Evolutionary conservation across 2,797 vertebrate species (phyloP).

Genomic region (Pitangus sulphuratus): DNA sequence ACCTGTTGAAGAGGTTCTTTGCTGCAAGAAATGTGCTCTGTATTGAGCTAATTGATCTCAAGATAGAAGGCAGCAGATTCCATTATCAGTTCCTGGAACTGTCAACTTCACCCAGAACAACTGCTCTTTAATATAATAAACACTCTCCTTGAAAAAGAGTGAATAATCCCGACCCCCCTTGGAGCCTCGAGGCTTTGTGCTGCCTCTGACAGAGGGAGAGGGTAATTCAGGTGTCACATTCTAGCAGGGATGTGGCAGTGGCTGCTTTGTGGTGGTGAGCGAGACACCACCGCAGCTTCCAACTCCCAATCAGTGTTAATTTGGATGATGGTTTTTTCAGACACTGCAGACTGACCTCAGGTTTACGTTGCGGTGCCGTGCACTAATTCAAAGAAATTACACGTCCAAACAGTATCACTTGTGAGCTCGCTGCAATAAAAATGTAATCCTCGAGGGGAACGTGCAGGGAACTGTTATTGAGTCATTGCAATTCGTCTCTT

Average conservation of each 20-base stretch:
- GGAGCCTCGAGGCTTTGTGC: not conserved
- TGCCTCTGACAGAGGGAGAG: not conserved
- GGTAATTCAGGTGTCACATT: not conserved
- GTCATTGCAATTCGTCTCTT: slow-evolving; percentile 36
- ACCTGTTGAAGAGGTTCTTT: not conserved
- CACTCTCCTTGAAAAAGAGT: not conserved
- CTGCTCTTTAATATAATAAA: not conserved
- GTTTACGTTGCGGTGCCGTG: not conserved
- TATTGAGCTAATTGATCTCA: not conserved
- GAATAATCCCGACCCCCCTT: not conserved
- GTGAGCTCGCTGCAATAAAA: not conserved
- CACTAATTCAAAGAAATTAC: not conserved
- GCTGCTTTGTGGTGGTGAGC: not conserved
- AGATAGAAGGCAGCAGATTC: not conserved
- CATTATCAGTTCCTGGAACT: not conserved
- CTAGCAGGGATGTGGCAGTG: not conserved
- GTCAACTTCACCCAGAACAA: not conserved
- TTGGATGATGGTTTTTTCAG: slow-evolving; percentile 7
- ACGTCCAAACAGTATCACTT: not conserved
- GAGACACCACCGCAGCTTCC: not conserved
- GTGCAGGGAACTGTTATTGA: slow-evolving; percentile 14
- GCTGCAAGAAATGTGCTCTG: not conserved
- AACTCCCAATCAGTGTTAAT: slow-evolving; percentile 13
- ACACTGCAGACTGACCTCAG: slow-evolving; percentile 5
- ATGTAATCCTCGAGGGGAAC: not conserved